Evolutionary conservation across 2,797 vertebrate species (phyloP).

Genomic region (Pogoniulus pusillus): DNA sequence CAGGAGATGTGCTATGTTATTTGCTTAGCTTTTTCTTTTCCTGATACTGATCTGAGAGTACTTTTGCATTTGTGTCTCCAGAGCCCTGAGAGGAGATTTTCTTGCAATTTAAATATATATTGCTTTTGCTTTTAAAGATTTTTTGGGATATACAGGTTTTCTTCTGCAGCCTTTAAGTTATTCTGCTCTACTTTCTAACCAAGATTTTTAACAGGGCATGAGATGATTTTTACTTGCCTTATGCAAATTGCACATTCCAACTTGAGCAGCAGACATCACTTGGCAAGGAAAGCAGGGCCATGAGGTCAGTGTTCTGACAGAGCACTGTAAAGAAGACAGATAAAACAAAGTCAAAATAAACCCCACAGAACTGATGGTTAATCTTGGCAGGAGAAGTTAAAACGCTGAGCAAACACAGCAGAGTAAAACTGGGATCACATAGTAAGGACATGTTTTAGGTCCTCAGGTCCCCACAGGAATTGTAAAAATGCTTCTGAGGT

Average conservation of each 20-base stretch:
- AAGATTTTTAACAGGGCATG: not conserved
- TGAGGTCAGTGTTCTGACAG: not conserved
- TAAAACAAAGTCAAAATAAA: not conserved
- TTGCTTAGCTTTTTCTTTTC: not conserved
- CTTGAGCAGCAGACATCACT: not conserved
- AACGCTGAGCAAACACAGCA: not conserved
- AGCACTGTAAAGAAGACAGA: not conserved
- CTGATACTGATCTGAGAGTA: not conserved
- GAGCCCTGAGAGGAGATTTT: not conserved
- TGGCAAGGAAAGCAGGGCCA: not conserved
- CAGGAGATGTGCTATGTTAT: not conserved
- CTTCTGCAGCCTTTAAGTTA: not conserved
- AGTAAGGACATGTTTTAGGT: not conserved
- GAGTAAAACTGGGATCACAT: not conserved
- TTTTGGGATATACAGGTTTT: not conserved
- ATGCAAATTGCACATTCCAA: not conserved
- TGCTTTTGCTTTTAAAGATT: slow-evolving; percentile 20
- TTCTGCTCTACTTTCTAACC: not conserved
- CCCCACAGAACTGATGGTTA: not conserved
- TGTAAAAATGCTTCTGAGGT: not conserved
- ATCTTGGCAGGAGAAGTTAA: not conserved
- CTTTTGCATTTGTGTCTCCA: slow-evolving; percentile 11
- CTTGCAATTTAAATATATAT: slow-evolving; percentile 30
- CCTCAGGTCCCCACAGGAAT: not conserved
- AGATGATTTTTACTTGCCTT: not conserved